Conservation (phyloP, 2,113 vertebrate genomes). For the Myrmecophaga tridactyla region DNA sequence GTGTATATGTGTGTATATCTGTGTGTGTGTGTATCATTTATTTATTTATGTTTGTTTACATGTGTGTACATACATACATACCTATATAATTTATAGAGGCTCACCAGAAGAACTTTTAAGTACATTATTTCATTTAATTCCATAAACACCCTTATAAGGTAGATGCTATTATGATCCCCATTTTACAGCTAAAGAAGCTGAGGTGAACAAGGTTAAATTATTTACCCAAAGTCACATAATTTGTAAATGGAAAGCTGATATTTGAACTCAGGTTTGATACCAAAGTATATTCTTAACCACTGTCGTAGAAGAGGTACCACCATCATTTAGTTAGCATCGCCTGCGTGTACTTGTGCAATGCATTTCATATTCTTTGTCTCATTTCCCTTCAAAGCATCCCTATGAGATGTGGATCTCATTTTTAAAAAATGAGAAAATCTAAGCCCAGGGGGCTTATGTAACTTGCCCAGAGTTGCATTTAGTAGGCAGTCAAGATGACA, state of each 20-base stretch:
- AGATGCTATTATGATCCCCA: neutral
- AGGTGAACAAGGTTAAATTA: neutral
- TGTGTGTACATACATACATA: neutral
- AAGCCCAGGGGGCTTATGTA: neutral
- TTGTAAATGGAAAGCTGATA: neutral
- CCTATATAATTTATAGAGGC: neutral
- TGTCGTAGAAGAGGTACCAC: neutral
- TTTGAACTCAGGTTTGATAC: neutral
- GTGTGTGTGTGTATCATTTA: neutral
- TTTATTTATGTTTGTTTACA: neutral
- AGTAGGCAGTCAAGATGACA: neutral
- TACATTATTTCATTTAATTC: neutral
- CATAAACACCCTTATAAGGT: neutral
- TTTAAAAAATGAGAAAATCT: neutral
- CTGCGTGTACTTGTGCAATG: neutral
- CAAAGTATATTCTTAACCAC: neutral
- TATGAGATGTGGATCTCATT: neutral
- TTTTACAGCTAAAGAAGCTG: neutral
- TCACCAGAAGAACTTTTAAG: neutral
- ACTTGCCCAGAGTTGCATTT: neutral
- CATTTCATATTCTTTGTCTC: neutral
- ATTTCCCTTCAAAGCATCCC: neutral
- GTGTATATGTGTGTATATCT: neutral
- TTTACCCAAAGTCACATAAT: neutral
- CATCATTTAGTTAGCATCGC: neutral